Conservation (phyloP, 2,888 invertebrate genomes). For the Monopis laevigella region DNA sequence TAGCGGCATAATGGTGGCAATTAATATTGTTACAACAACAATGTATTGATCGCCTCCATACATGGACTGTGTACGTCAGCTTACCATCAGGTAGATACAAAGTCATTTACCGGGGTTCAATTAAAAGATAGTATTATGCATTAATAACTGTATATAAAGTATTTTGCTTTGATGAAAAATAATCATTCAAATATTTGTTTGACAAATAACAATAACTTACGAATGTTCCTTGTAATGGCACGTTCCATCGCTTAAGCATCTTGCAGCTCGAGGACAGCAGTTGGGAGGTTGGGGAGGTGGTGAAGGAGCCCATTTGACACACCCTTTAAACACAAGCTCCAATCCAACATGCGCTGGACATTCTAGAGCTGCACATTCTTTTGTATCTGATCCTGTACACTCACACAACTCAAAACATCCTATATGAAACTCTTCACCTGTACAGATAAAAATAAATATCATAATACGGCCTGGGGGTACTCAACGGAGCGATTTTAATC, state of each 20-base stretch:
- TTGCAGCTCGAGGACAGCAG: constrained; percentile 83
- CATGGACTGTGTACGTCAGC: too few species aligned
- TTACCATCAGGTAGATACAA: too few species aligned
- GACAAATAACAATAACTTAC: constrained; percentile 30
- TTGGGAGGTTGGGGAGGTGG: constrained; percentile 79
- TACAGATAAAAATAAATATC: constrained; percentile 16
- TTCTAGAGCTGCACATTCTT: constrained; percentile 81
- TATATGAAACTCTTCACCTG: constrained; percentile 82
- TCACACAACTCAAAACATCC: constrained; percentile 83
- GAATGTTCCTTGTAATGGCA: constrained; percentile 76
- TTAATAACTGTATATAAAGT: too few species aligned
- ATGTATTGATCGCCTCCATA: too few species aligned
- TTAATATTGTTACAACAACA: too few species aligned
- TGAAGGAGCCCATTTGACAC: constrained; percentile 86
- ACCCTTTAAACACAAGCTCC: constrained; percentile 85
- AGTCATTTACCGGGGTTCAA: too few species aligned
- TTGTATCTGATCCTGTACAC: constrained; percentile 70
- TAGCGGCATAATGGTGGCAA: too few species aligned
- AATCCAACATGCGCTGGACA: constrained; percentile 85
- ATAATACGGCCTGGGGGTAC: too few species aligned
- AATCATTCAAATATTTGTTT: too few species aligned
- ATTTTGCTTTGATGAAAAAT: too few species aligned
- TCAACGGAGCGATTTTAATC: too few species aligned
- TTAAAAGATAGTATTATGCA: too few species aligned
- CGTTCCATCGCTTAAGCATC: constrained; percentile 83